A percentile compares a stretch with the other conserved stretches of the same genome.
Evolutionary conservation across 1,140 invertebrate species (phyloP).

Genomic region (Popillia japonica): DNA sequence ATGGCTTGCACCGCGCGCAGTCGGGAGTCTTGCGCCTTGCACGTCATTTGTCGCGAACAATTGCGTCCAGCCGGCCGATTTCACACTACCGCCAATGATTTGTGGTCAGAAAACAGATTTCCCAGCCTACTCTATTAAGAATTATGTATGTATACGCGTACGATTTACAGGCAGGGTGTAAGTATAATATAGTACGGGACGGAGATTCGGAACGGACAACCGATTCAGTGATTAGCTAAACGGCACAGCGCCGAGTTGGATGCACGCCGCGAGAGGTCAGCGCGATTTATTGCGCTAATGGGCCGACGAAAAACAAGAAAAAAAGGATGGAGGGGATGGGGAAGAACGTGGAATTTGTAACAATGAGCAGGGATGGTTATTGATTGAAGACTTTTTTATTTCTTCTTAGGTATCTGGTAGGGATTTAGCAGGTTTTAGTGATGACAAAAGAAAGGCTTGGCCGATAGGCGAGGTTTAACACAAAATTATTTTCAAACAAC

Average conservation of each 20-base stretch:
- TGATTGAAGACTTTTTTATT: too few species aligned
- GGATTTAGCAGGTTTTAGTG: too few species aligned
- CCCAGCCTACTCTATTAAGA: conserved; percentile 41
- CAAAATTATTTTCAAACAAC: too few species aligned
- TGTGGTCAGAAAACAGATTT: conserved; percentile 51
- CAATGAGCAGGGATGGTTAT: too few species aligned
- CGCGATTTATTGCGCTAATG: background rate
- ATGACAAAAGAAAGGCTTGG: too few species aligned
- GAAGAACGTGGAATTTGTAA: too few species aligned
- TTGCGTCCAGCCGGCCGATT: conserved; percentile 51
- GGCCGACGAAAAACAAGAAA: background rate
- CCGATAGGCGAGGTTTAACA: too few species aligned
- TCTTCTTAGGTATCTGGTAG: too few species aligned
- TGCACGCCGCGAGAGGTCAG: too few species aligned
- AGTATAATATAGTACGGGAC: background rate
- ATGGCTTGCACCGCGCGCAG: conserved; percentile 43
- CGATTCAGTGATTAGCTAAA: conserved; percentile 43
- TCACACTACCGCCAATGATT: conserved; percentile 50
- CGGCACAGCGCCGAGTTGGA: conserved; percentile 16
- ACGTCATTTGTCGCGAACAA: conserved; percentile 52
- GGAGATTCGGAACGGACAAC: background rate
- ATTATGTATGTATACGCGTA: too few species aligned
- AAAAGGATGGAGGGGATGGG: too few species aligned
- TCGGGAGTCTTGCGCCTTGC: conserved; percentile 48
- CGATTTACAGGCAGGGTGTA: background rate